phyloP scores from a whole-genome alignment of 1,140 invertebrate genomes.

The Batillaria attramentaria region DNA sequence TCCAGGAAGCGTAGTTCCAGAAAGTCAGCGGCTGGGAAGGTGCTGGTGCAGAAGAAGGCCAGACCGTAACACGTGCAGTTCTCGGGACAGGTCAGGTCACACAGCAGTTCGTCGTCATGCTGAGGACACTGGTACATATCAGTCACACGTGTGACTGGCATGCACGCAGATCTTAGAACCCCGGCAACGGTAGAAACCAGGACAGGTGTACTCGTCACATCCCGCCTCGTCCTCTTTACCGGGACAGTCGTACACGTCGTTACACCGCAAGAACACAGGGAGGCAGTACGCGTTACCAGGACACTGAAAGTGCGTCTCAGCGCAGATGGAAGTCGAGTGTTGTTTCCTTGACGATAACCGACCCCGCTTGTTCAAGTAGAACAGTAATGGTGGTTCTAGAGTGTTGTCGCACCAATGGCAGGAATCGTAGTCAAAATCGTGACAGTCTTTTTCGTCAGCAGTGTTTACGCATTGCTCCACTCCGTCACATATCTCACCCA shows the following conservation, averaged over 20 bases:
- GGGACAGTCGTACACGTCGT: conserved; percentile 21
- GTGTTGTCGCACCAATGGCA: too few species aligned
- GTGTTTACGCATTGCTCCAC: neutral
- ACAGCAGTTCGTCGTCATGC: conserved; percentile 30
- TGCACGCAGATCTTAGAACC: conserved; percentile 5
- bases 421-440: too few species aligned
- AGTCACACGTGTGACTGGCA: conserved; percentile 31
- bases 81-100: conserved; percentile 26
- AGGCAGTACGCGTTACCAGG: neutral
- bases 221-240: conserved; percentile 26
- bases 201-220: conserved; percentile 16
- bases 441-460: neutral
- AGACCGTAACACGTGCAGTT: conserved; percentile 22
- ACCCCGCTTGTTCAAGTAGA: neutral
- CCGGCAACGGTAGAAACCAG: conserved; percentile 24
- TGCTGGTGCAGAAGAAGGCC: conserved; percentile 19
- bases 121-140: conserved; percentile 27
- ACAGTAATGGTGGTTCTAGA: too few species aligned
- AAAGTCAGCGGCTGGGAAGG: neutral
- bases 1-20: conserved; percentile 23
- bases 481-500: neutral
- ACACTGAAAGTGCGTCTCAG: conserved; percentile 10
- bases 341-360: neutral
- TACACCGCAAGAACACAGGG: conserved; percentile 33
- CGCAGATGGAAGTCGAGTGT: neutral